Base-by-base conservation (phyloP, 2,797 vertebrate genomes). In the Lepilemur septentrionalis region DNA sequence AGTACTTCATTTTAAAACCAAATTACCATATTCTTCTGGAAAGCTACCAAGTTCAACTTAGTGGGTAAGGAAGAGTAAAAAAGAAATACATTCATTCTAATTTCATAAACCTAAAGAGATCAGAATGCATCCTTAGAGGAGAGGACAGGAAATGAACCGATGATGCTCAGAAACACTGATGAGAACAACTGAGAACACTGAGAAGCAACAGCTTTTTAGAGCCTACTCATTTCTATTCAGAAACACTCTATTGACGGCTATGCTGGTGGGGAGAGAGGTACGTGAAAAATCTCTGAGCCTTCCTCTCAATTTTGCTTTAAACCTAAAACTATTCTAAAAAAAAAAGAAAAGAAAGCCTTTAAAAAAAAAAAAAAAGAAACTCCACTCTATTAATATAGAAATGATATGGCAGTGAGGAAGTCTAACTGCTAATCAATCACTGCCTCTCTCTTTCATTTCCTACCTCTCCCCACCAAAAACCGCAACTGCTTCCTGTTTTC, bases 251-350 rank as follows among this genome's bases (percentile, higher is more conserved):
- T 32, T 30, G 35, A 93, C 8, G 57, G 23, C 25, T 28, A 28
- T 4, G 17, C 0, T 1, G 7, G 20, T 1, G 13, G 4, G 8
- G 2, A 41, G 8, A 32, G 5, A 18, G 14, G 18, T 17, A 25
- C 22, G 52, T 35, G 61, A 9, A 70, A 69, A 70, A 83, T 43
- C n/a, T 75, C 17, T 35, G 46, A 35, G 38, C 30, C 76, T 91
- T 61, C 50, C 83, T 81, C 41, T 69, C n/a, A 35, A 59, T 32
- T 76, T 69, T 80, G 14, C 35, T 82, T 41, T 32, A 28, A 82
- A 87, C n/a, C 57, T 73, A 75, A 76, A 94, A 76, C 5, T 61
- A 4, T 59, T 82, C n/a, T 76, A 50, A 75, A 80, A 89, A 76
- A 14, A 63, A 41, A 38, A 38, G 38, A 38, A 38, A 79, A 17